Percentiles rank a stretch among this genome's conserved stretches.
phyloP scores from a whole-genome alignment of 1,140 invertebrate species.

The Procambarus clarkii region DNA sequence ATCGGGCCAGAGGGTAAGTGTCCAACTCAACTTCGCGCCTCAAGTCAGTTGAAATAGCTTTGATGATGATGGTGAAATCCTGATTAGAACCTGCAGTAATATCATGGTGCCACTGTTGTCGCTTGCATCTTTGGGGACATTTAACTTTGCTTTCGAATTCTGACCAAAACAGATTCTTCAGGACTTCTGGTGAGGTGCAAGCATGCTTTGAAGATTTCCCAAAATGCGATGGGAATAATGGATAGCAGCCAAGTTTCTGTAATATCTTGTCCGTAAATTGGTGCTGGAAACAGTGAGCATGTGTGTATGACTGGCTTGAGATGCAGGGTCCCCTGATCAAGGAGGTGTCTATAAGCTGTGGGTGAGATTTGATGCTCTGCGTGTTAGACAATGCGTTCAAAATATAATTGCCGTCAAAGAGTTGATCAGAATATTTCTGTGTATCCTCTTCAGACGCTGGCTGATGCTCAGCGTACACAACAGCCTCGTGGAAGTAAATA shows the following conservation, averaged over 20 bases:
- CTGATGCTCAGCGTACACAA: not conserved
- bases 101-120: not conserved
- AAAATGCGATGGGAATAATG: not conserved
- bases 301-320: not conserved
- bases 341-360: conserved; percentile 26
- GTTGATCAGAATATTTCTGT: not conserved
- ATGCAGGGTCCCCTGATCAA: conserved; percentile 12
- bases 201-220: not conserved
- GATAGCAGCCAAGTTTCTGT: conserved; percentile 4
- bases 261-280: not conserved
- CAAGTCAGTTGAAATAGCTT: not conserved
- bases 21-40: conserved; percentile 34
- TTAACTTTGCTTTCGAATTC: not conserved
- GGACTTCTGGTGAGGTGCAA: conserved; percentile 20
- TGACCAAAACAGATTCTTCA: conserved; percentile 15
- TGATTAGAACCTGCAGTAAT: not conserved
- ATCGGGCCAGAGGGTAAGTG: conserved; percentile 40
- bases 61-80: not conserved
- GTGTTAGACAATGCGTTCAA: not conserved
- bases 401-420: conserved; percentile 50
- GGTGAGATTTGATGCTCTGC: not conserved
- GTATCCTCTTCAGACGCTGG: not conserved
- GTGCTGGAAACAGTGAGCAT: conserved; percentile 4
- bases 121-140: conserved; percentile 30
- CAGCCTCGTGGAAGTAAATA: conserved; percentile 8